phyloP scores from a whole-genome alignment of 2,888 invertebrate species.

The Vanessa cardui region DNA sequence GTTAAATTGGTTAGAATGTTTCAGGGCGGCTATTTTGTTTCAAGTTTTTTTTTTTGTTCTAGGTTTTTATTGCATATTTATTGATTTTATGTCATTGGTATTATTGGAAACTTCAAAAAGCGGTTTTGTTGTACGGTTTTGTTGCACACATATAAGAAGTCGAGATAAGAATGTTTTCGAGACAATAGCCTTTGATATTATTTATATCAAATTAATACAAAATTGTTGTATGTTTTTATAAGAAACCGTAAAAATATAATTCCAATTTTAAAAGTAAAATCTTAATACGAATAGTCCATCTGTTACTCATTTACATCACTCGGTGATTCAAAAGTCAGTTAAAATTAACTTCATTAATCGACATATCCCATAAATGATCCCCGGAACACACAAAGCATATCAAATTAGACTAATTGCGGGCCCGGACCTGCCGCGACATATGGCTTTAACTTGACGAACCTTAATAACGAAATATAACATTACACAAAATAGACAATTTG shows the following conservation, averaged over 20 bases:
- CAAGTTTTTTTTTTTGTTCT: slow-evolving; percentile 26
- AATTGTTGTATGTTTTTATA: too few species aligned
- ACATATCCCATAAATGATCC: slow-evolving; percentile 39
- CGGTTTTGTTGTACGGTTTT: not conserved
- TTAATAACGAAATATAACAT: slow-evolving; percentile 37
- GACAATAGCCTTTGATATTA: too few species aligned
- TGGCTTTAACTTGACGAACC: slow-evolving; percentile 46
- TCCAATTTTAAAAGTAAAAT: not conserved
- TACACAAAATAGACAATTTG: slow-evolving; percentile 32
- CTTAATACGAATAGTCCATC: slow-evolving; percentile 1
- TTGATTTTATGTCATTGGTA: not conserved
- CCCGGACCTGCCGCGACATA: slow-evolving; percentile 65
- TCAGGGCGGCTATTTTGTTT: slow-evolving; percentile 34
- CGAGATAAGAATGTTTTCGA: not conserved
- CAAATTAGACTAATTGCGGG: slow-evolving; percentile 75
- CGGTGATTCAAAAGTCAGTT: slow-evolving; percentile 10
- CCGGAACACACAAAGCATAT: slow-evolving; percentile 66
- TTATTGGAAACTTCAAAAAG: not conserved
- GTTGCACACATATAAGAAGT: not conserved
- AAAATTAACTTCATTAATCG: slow-evolving; percentile 38
- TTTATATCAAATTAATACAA: too few species aligned
- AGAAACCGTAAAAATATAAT: too few species aligned
- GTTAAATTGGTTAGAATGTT: slow-evolving; percentile 36
- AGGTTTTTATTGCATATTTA: slow-evolving; percentile 19
- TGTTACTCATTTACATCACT: slow-evolving; percentile 9